Conservation (phyloP, 30 jellyfish, hydroid and myxozoan species). For the Mastigias papua region DNA sequence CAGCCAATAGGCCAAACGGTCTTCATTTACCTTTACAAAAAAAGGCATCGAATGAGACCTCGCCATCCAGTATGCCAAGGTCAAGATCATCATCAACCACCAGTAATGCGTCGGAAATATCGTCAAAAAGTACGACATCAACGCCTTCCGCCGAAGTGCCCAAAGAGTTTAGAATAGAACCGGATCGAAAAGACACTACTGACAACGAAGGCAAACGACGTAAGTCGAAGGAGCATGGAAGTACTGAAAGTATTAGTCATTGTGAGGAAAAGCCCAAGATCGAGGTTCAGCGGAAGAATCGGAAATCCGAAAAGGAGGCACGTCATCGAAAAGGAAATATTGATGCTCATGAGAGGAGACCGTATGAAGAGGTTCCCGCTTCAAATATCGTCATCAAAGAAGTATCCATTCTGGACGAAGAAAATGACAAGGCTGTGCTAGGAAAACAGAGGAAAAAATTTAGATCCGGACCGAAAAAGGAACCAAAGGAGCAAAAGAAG, state of each 20-base stretch:
- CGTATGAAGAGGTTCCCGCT: conserved; percentile 65
- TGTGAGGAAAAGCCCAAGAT: conserved; percentile 50
- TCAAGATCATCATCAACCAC: conserved; percentile 81
- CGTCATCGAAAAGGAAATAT: conserved; percentile 50
- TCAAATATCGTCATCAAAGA: conserved; percentile 70
- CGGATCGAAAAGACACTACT: conserved; percentile 22
- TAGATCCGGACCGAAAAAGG: conserved; percentile 31
- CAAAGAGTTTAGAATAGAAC: conserved; percentile 45
- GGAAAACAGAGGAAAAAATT: conserved; percentile 41
- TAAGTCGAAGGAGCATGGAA: conserved; percentile 66
- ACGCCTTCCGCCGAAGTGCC: conserved; percentile 74
- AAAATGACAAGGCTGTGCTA: conserved; percentile 18
- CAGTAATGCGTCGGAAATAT: conserved; percentile 69
- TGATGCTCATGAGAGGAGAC: conserved; percentile 52
- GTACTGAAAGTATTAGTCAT: conserved; percentile 69
- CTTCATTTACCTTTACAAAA: conserved; percentile 52
- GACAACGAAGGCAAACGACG: conserved; percentile 24
- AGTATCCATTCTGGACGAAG: conserved; percentile 68
- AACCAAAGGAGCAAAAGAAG: conserved; percentile 43
- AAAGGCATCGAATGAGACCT: conserved; percentile 26
- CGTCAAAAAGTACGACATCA: conserved; percentile 61
- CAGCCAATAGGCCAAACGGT: conserved; percentile 44
- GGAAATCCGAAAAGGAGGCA: conserved; percentile 68
- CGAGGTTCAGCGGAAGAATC: conserved; percentile 36
- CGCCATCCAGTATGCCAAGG: conserved; percentile 36